Evolutionary conservation across 2,113 vertebrate genomes (phyloP).

Genomic region (Nannobrachium achirus): DNA sequence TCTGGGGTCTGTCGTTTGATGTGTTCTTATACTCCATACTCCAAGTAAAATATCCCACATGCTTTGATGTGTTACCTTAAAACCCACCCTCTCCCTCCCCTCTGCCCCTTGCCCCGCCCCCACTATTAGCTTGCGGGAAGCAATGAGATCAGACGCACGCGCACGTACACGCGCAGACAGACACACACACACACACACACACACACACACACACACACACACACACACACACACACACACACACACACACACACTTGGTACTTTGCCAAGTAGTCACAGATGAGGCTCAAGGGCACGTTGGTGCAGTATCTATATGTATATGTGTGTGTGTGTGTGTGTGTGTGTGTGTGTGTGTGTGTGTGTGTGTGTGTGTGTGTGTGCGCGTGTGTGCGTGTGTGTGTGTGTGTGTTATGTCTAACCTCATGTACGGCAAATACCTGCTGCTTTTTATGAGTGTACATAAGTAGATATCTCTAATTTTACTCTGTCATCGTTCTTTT

Average conservation of each 20-base stretch:
- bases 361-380: neutral
- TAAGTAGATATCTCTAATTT: no score
- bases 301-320: neutral
- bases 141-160: slow-evolving; percentile 18
- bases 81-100: slow-evolving; percentile 1
- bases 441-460: no score
- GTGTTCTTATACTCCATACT: slow-evolving; percentile 63
- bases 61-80: slow-evolving; percentile 73
- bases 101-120: neutral
- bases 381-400: neutral
- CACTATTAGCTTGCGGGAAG: slow-evolving; percentile 27
- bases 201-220: slow-evolving; percentile 4
- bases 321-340: neutral
- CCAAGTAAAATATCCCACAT: slow-evolving; percentile 57
- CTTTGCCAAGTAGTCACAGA: slow-evolving; percentile 26
- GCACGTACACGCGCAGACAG: slow-evolving; percentile 1
- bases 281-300: neutral
- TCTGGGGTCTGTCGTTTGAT: slow-evolving; percentile 62
- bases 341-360: neutral
- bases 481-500: no score
- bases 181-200: slow-evolving; percentile 14
- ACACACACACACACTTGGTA: slow-evolving; percentile 23
- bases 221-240: no score
- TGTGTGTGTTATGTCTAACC: neutral
- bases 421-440: no score